Evolutionary conservation across 1,140 invertebrate species (phyloP).

Genomic region (Archegozetes longisetosus): DNA sequence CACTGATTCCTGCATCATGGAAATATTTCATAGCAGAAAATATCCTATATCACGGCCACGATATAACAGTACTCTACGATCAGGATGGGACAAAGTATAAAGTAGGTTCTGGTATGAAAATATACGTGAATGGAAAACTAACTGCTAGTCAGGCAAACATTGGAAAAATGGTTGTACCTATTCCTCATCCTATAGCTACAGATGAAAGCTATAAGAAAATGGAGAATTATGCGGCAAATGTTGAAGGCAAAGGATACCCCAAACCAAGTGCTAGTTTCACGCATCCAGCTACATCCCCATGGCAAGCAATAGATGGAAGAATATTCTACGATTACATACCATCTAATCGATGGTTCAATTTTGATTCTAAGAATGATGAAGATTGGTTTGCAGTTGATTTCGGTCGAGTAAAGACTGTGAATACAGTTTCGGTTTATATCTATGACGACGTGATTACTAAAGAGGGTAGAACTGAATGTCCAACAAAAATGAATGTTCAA

Average conservation of each 20-base stretch:
- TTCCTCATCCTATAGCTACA: background rate
- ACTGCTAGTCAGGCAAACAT: background rate
- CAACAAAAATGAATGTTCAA: too few relatives aligned
- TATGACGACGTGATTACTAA: background rate
- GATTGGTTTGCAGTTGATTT: background rate
- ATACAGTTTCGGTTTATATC: background rate
- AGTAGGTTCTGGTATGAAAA: background rate
- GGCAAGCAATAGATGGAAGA: background rate
- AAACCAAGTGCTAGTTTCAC: background rate
- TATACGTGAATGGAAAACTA: background rate
- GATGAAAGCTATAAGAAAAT: too few relatives aligned
- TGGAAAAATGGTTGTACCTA: background rate
- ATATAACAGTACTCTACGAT: background rate
- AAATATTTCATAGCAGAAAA: background rate
- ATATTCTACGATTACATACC: background rate
- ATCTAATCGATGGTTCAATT: background rate
- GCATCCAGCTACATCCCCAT: background rate
- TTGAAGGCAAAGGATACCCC: background rate
- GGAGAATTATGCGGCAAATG: background rate
- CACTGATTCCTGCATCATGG: background rate
- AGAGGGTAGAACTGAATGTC: background rate
- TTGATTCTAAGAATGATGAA: background rate
- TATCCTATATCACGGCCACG: background rate
- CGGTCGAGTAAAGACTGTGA: background rate
- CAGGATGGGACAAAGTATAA: background rate